Percentiles rank a stretch among this genome's conserved stretches.
These are phyloP conservation scores for Strigamia crassipes DNA, from an alignment of 2,888 invertebrate species.

Conservation along the genomic window DNA sequence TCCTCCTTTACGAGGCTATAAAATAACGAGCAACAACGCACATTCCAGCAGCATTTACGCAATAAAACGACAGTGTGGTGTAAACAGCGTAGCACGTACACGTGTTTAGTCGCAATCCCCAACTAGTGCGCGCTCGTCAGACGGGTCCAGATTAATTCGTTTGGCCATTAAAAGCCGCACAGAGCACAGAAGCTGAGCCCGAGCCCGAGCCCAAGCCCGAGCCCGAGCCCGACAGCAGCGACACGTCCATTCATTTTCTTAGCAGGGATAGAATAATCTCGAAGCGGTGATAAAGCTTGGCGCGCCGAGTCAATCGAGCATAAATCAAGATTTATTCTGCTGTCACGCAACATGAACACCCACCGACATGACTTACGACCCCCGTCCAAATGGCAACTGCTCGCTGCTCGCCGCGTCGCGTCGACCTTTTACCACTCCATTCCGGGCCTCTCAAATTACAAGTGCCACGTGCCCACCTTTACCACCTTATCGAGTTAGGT, in stretches of 20 bases:
- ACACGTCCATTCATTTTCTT: constrained; percentile 26
- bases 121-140: neutral
- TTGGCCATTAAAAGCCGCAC: neutral
- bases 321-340: constrained; percentile 33
- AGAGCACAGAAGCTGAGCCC: neutral
- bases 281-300: constrained; percentile 6
- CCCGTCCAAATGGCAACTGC: neutral
- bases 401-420: neutral
- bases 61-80: constrained; percentile 18
- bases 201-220: neutral
- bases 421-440: constrained; percentile 35
- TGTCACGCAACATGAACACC: neutral
- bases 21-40: constrained; percentile 32
- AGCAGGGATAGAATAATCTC: constrained; percentile 10
- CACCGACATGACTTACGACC: constrained; percentile 29
- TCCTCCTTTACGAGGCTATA: constrained; percentile 32
- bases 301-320: constrained; percentile 21
- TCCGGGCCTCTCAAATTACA: neutral
- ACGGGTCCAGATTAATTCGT: constrained; percentile 14
- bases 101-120: constrained; percentile 22
- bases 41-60: constrained; percentile 22
- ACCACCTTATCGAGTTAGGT: neutral
- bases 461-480: neutral
- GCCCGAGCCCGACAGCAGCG: neutral
- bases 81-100: constrained; percentile 36